Base-by-base conservation (phyloP, 1,140 invertebrate genomes). In the Lasaia peninsularis region DNA sequence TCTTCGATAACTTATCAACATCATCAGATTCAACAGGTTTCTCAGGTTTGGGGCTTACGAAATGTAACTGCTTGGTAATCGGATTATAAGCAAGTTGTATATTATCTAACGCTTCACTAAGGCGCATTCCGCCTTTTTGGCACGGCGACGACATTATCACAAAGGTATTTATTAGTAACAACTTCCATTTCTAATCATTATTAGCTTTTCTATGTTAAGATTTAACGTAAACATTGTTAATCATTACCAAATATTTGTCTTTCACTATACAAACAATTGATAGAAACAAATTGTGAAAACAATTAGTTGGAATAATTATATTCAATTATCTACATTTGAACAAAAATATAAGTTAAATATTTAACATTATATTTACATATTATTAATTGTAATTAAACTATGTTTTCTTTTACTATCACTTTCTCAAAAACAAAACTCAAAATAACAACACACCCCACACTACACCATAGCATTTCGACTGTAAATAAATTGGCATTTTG, bases 1-100 rank as follows among this genome's bases (percentile, higher is more conserved):
- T 89, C 56, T 89, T 86, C 1, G 80, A 81, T 33, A 88, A 56
- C 53, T 86, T 84, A 55, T 89, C 86, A 55, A 85, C 58, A 18
- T 87, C 84, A 60, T 82, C 83, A 12, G 69, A 21, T n/a, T 78
- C 77, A 8, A 60, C 21, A n/a, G 62, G 58, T 60, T 86, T 85
- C 34, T 79, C 81, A 9, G 75, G 64, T 69, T 83, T 89, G 31
- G 86, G 85, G 51, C 82, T 89, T 52, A 90, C 86, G 52, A 90
- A 90, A 69, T 89, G 89, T 58, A 90, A 66, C 55, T 90, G 89
- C 63, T 89, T 89, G 12, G 89, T 90, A 49, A 90, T 89, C 3
- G 89, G 89, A 69, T 90, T 90, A 65, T 90, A 90, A 3, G 89
- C 89, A 6, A 90, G 78, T 55, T 88, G 88, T 65, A 90, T 90